Base-by-base conservation (phyloP, 2,797 vertebrate species). In the Cyclopterus lumpus region DNA sequence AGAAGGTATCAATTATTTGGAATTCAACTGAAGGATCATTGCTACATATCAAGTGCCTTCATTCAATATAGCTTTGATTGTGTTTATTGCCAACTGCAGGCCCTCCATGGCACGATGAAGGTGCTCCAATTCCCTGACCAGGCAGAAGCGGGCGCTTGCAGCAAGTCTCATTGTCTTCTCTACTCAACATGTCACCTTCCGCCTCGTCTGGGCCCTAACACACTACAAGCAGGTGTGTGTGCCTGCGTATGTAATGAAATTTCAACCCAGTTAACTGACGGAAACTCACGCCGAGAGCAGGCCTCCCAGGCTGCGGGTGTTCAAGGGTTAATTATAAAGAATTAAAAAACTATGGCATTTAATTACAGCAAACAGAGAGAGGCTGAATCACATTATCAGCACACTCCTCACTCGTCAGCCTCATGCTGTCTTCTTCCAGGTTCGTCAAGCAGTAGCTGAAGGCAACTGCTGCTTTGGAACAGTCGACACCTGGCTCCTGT, bases 391-490 rank as follows among this genome's bases (percentile, higher is more conserved):
- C 9, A 3, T 49, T 14, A 64, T 51, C 12, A 24, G 3, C 53
- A 34, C 46, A 42, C 3, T 6, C 22, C 2, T 28, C 30, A n/a
- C 6, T 46, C 11, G 10, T 67, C 54, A 9, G 4, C 49, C 20
- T 69, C 14, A 5, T 82, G 32, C 1, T 46, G 6, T 76, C 20
- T 49, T 68, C 32, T 58, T 69, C 24, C 86, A 99, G 98, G 93
- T 97, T 53, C 77, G 77, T 79, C 92, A 95, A 75, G 97, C 97
- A 3, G 90, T 93, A 5, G 92, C 88, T 83, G 94, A 97, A 75
- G 95, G 89, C 12, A 96, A 94, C 74, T 99, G 98, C 91, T 98
- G 96, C 91, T 98, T 99, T 90, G 98, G 98, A 67, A 99, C 97
- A 18, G 81, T 99, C 68, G 98, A 99, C 80, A 96, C 97, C 0